Base-by-base conservation (phyloP, 2,797 vertebrate genomes). In the Fringilla coelebs region DNA sequence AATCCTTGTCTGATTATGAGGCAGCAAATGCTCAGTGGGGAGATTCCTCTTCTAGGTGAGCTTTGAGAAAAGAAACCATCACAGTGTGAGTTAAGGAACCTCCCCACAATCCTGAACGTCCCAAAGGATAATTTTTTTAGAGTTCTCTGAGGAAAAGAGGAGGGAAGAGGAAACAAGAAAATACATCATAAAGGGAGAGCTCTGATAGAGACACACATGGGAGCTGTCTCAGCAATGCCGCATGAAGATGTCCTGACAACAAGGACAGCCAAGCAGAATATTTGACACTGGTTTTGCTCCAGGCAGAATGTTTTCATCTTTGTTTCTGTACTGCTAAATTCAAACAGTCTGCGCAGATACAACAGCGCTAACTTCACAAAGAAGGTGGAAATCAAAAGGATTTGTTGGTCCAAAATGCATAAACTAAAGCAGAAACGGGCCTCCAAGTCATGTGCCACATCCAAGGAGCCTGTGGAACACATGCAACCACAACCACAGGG, bases 271-370 rank as follows among this genome's bases (percentile, higher is more conserved):
- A 88, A 62, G 51, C 3, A 7, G 58, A 92, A 77, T 61, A 61
- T 57, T n/a, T 85, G 67, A 94, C 80, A 29, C 26, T 55, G 61
- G 34, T 93, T 82, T 90, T 91, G 77, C 93, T 94, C 65, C 93
- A 90, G 87, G 66, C 88, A 89, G 46, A 89, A 68, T 49, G 68
- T 87, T 91, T 94, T 90, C 85, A 87, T 96, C 82, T 94, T 91
- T 71, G 43, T 81, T 86, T 85, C 91, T 89, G 84, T 41, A 54
- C 71, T 90, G 61, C 80, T 76, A 95, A 96, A 96, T 93, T 93
- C 86, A 90, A 96, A 94, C 91, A 80, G 78, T 5, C 71, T 96
- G 92, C 31, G 79, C 43, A 79, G 70, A 62, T 86, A 66, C 70
- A 88, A 71, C 63, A 65, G 67, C 83, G 65, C 38, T 75, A 67